These are phyloP conservation scores for Pocillopora damicornis DNA, from an alignment of 64 coral and sea anemone species.

Conservation along the genomic window DNA sequence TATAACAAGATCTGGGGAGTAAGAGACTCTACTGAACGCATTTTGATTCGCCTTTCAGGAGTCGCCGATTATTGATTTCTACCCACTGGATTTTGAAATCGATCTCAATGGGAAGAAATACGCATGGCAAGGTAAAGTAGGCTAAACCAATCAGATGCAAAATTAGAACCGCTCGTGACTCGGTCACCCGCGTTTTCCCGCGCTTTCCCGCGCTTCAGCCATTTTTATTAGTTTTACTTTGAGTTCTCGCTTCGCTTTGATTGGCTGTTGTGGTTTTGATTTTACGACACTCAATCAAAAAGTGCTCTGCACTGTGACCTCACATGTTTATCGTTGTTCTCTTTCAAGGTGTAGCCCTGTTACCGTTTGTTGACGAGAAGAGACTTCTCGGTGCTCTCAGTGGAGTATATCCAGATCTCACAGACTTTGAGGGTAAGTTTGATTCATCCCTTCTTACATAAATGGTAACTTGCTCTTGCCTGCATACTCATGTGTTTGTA, in stretches of 20 bases:
- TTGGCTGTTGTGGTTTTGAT: not conserved
- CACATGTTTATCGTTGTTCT: not conserved
- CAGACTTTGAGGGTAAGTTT: conserved; percentile 68
- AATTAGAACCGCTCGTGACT: too few species aligned
- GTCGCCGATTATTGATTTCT: conserved; percentile 96
- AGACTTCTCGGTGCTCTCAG: conserved; percentile 66
- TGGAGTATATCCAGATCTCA: conserved; percentile 78
- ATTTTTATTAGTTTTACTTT: too few species aligned
- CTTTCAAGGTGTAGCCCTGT: conserved; percentile 76
- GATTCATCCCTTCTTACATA: not conserved
- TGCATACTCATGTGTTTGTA: too few species aligned
- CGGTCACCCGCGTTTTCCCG: too few species aligned
- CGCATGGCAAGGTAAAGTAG: conserved; percentile 92
- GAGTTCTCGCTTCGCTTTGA: not conserved
- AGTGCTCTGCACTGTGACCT: not conserved
- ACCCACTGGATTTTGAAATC: conserved; percentile 93
- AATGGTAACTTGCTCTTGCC: too few species aligned
- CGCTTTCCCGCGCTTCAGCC: too few species aligned
- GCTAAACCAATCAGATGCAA: not conserved
- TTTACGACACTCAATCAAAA: not conserved
- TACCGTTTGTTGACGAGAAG: conserved; percentile 98
- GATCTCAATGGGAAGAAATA: conserved; percentile 98
- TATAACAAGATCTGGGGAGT: too few species aligned
- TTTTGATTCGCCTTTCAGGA: conserved; percentile 53
- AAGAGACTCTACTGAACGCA: too few species aligned